Evolutionary conservation across 2,888 invertebrate species (phyloP).

Genomic region (Dryomyza anilis): DNA sequence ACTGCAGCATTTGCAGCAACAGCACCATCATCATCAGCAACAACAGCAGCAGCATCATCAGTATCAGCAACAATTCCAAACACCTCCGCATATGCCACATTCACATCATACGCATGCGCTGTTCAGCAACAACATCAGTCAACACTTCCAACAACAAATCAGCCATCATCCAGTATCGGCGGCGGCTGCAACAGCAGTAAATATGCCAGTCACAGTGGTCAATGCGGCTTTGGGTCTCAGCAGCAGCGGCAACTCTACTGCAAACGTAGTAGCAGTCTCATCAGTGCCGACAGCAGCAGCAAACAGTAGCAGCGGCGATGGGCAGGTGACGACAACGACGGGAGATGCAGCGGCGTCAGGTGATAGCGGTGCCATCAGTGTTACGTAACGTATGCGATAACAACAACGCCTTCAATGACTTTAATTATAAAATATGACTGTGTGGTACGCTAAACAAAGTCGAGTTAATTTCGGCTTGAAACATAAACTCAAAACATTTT

Average conservation of each 20-base stretch:
- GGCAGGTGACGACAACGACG: slow-evolving; percentile 19
- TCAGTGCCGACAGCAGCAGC: background rate
- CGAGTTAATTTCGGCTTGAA: too few species aligned
- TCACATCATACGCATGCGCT: slow-evolving; percentile 35
- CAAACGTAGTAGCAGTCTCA: slow-evolving; percentile 6
- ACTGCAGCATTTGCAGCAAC: slow-evolving; percentile 28
- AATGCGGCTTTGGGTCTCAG: too few species aligned
- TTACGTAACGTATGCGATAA: too few species aligned
- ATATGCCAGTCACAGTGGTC: slow-evolving; percentile 21
- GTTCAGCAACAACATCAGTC: slow-evolving; percentile 48
- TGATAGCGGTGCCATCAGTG: slow-evolving; percentile 58
- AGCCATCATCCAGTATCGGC: slow-evolving; percentile 47
- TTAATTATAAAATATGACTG: too few species aligned
- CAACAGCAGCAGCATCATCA: slow-evolving; percentile 27
- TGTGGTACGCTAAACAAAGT: too few species aligned
- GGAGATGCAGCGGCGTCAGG: slow-evolving; percentile 31
- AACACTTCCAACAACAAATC: slow-evolving; percentile 56
- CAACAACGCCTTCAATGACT: too few species aligned
- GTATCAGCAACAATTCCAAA: slow-evolving; percentile 18
- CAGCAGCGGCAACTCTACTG: slow-evolving; percentile 10
- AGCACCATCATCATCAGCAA: slow-evolving; percentile 25
- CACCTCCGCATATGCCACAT: slow-evolving; percentile 22
- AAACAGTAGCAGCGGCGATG: slow-evolving; percentile 8
- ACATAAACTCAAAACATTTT: too few species aligned
- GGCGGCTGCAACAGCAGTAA: slow-evolving; percentile 35